These are phyloP conservation scores for Hylyphantes graminicola DNA, from an alignment of 1,140 invertebrate genomes.

Conservation along the genomic window DNA sequence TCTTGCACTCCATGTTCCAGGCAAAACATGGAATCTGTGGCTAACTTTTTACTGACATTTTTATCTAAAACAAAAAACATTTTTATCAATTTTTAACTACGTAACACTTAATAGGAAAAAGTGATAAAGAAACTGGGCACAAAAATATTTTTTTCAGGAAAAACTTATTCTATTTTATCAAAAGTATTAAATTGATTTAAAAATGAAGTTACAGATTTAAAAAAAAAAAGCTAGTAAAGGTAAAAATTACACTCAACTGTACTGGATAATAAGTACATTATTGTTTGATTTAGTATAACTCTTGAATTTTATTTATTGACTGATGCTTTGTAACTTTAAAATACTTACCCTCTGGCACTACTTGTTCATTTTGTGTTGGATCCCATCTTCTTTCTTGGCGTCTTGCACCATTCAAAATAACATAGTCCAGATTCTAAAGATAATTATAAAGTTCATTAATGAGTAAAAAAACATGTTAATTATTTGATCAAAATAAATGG, in stretches of 20 bases:
- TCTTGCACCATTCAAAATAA: slow-evolving; percentile 92
- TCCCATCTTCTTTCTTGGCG: slow-evolving; percentile 99
- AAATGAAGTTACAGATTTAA: background rate
- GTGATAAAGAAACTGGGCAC: no score
- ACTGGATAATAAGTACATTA: background rate
- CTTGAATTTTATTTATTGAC: no score
- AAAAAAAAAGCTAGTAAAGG: background rate
- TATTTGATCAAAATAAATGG: background rate
- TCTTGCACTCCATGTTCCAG: slow-evolving; percentile 92
- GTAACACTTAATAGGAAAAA: no score
- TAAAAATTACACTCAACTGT: background rate
- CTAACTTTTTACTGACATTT: slow-evolving; percentile 84
- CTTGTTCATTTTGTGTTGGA: slow-evolving; percentile 94
- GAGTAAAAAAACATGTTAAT: background rate
- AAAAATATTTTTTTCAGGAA: no score
- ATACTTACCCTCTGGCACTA: slow-evolving; percentile 70
- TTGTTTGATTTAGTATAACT: background rate
- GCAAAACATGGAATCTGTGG: slow-evolving; percentile 95
- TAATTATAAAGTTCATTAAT: slow-evolving; percentile 12
- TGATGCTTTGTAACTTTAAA: no score
- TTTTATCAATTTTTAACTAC: background rate
- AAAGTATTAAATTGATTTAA: background rate
- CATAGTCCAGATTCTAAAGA: slow-evolving; percentile 93
- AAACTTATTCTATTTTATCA: background rate
- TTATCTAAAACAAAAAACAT: slow-evolving; percentile 77